Percentiles rank a stretch among this genome's conserved stretches.
Conservation (phyloP, 1,140 invertebrate genomes). For the Trichoplusia ni region DNA sequence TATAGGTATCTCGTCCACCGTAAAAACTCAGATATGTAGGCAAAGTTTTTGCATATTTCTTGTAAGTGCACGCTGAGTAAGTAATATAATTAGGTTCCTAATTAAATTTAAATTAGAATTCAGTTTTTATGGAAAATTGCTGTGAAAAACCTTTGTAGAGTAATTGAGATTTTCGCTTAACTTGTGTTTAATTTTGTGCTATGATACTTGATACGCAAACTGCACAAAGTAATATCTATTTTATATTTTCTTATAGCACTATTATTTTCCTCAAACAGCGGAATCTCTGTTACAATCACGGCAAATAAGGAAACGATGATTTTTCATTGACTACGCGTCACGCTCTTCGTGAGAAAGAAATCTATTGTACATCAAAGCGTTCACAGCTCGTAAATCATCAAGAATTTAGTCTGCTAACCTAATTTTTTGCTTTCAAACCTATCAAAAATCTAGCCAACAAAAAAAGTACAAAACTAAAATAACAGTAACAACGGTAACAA, state of each 20-base stretch:
- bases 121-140: neutral
- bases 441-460: neutral
- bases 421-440: neutral
- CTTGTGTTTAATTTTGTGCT: too few relatives aligned
- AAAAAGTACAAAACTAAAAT: neutral
- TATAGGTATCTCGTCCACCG: neutral
- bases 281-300: too few relatives aligned
- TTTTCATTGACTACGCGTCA: neutral
- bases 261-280: too few relatives aligned
- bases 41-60: neutral
- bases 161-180: neutral
- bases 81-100: conserved; percentile 14
- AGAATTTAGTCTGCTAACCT: neutral
- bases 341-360: conserved; percentile 11
- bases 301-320: conserved; percentile 10
- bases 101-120: neutral
- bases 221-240: too few relatives aligned
- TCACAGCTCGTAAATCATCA: neutral
- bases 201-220: too few relatives aligned
- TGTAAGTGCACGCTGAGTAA: neutral
- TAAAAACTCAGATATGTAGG: neutral
- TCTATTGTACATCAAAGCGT: conserved; percentile 8
- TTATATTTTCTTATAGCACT: too few relatives aligned
- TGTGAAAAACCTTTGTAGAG: too few relatives aligned
- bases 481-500: neutral